These are phyloP conservation scores for Molorchus minor DNA, from an alignment of 2,888 invertebrate species.

Conservation along the genomic window DNA sequence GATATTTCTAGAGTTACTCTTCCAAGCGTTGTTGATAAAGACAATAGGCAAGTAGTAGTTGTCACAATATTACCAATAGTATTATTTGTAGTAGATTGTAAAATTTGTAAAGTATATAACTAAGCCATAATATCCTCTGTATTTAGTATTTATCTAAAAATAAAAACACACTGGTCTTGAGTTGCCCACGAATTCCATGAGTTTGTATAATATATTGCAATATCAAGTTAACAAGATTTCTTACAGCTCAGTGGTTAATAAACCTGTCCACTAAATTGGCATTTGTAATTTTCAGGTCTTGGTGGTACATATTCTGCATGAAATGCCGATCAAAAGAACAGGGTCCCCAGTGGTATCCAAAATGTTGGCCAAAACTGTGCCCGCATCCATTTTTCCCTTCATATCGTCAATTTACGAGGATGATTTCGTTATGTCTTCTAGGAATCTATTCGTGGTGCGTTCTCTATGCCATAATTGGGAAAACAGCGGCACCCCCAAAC, in stretches of 20 bases:
- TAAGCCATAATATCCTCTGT: too few species aligned
- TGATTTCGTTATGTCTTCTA: slow-evolving; percentile 76
- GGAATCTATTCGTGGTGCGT: slow-evolving; percentile 74
- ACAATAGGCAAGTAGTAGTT: not conserved
- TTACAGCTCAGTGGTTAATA: too few species aligned
- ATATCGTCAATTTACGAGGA: slow-evolving; percentile 81
- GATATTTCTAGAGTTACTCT: not conserved
- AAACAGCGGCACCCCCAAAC: slow-evolving; percentile 82
- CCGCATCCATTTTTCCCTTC: slow-evolving; percentile 87
- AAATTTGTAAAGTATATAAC: too few species aligned
- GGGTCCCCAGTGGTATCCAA: slow-evolving; percentile 77
- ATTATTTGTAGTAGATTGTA: not conserved
- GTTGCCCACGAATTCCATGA: too few species aligned
- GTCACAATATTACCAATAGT: not conserved
- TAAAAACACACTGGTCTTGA: too few species aligned
- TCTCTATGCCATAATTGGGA: slow-evolving; percentile 77
- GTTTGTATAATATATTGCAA: too few species aligned
- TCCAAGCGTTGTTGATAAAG: slow-evolving; percentile 5
- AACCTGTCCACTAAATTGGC: too few species aligned
- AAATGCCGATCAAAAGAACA: slow-evolving; percentile 76
- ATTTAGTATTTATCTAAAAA: too few species aligned
- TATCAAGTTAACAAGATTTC: too few species aligned
- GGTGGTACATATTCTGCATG: slow-evolving; percentile 83
- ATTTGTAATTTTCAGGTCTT: slow-evolving; percentile 70
- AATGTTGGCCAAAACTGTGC: slow-evolving; percentile 80